Base-by-base conservation (phyloP, 2,797 vertebrate species). In the Artibeus jamaicensis region DNA sequence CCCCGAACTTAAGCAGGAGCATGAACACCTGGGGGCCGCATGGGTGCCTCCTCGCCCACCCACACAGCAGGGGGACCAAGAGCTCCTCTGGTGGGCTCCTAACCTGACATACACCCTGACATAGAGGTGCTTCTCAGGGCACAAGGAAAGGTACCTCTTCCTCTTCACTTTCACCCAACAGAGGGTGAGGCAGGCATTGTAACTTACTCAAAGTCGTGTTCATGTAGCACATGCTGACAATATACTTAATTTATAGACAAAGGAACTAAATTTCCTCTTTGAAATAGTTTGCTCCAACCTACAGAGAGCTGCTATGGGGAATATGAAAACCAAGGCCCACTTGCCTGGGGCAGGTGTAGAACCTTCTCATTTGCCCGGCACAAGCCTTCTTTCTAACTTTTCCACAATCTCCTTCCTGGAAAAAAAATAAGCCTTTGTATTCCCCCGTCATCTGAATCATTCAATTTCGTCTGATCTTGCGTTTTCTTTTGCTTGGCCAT, bases 21-120 rank as follows among this genome's bases (percentile, higher is more conserved):
- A 11, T 55, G 86, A 91, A 92, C 92, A 96, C 91, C 94, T 96
- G 89, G 67, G 91, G 82, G 82, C 67, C n/a, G 9, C 71, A 34
- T 53, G 26, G 1, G 48, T 18, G 12, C 53, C 22, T 91, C 57
- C 57, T n/a, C 0, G n/a, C 91, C 89, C 85, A 86, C 93, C 91
- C 87, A 95, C 77, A 57, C 37, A 59, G 85, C 42, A 39, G 42
- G 37, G 53, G 55, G 59, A 32, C 78, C 37, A 55, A 57, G 6
- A 19, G 34, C 11, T 16, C 50, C 44, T 67, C 42, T 6, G 24
- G 59, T 15, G 15, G 42, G 3, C n/a, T 59, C 48, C 67, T 37
- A 32, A 24, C 32, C 19, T 83, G 74, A 67, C 71, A 59, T 7
- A 22, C 48, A 84, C 32, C 32, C 73, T 2, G 26, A n/a, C 29